These are phyloP conservation scores for Motacilla tschutschensis DNA, from an alignment of 2,113 vertebrate genomes.

Conservation along the genomic window DNA sequence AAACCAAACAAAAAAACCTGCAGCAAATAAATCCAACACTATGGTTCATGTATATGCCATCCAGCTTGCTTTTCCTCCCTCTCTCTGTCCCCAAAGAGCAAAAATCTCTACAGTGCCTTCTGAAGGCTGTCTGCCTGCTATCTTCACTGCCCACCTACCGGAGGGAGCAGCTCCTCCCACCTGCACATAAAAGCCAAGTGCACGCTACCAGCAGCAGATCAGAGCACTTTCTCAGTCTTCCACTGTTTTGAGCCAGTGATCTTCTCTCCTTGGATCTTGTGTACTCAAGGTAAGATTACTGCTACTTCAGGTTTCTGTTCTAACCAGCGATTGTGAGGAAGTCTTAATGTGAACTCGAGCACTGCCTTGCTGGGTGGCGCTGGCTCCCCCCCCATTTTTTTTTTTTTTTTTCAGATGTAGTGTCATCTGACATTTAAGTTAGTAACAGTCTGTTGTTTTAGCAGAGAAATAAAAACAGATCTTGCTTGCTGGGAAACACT, in stretches of 20 bases:
- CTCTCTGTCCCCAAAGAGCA: constrained; percentile 54
- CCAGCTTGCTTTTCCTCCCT: neutral
- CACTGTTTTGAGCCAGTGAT: constrained; percentile 73
- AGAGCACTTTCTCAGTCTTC: constrained; percentile 76
- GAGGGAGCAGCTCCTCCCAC: constrained; percentile 86
- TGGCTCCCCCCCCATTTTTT: neutral
- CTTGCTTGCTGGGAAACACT: constrained; percentile 57
- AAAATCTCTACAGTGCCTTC: constrained; percentile 54
- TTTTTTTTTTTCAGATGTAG: constrained; percentile 47
- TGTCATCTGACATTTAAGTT: constrained; percentile 70
- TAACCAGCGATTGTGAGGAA: constrained; percentile 21
- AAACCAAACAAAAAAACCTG: neutral
- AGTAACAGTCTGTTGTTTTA: constrained; percentile 76
- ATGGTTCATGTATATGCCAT: neutral
- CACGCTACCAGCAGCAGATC: constrained; percentile 79
- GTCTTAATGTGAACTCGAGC: constrained; percentile 20
- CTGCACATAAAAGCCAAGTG: constrained; percentile 93
- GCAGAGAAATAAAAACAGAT: constrained; percentile 70
- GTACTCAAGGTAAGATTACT: constrained; percentile 81
- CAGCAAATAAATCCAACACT: neutral
- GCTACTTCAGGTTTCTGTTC: constrained; percentile 50
- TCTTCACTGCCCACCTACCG: constrained; percentile 81
- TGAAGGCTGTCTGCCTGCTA: constrained; percentile 57
- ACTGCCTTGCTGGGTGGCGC: constrained; percentile 47
- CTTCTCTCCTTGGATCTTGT: constrained; percentile 72